Evolutionary conservation across 2,113 vertebrate species (phyloP).

Genomic region (Nymphicus hollandicus): DNA sequence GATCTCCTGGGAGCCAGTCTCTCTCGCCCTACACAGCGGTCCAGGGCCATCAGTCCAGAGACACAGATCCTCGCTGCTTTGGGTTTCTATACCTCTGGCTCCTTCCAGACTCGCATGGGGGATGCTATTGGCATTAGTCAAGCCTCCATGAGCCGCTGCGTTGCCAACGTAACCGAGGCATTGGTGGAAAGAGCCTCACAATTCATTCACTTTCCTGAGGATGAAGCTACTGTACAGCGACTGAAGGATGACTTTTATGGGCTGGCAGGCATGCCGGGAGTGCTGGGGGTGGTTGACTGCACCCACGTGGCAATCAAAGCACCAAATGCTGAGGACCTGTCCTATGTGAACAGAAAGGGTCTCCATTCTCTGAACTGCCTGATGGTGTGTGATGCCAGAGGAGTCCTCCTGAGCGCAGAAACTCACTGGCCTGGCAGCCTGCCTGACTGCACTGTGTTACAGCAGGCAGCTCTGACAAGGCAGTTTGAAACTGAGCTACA

Average conservation of each 20-base stretch:
- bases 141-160: slow-evolving; percentile 96
- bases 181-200: slow-evolving; percentile 89
- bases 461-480: slow-evolving; percentile 80
- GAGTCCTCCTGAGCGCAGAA: slow-evolving; percentile 87
- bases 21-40: slow-evolving; percentile 89
- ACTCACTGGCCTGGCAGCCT: slow-evolving; percentile 90
- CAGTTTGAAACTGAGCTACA: slow-evolving; percentile 77
- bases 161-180: slow-evolving; percentile 91
- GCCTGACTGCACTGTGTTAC: slow-evolving; percentile 79
- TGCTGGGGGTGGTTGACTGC: slow-evolving; percentile 90
- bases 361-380: slow-evolving; percentile 94
- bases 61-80: slow-evolving; percentile 94
- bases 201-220: slow-evolving; percentile 84
- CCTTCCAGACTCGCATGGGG: slow-evolving; percentile 95
- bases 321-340: slow-evolving; percentile 90
- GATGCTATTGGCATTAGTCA: slow-evolving; percentile 96
- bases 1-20: slow-evolving; percentile 84
- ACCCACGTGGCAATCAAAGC: slow-evolving; percentile 93
- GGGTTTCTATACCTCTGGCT: slow-evolving; percentile 96
- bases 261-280: slow-evolving; percentile 88
- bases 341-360: slow-evolving; percentile 90
- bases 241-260: slow-evolving; percentile 88
- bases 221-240: slow-evolving; percentile 77
- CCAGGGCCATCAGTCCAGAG: slow-evolving; percentile 93
- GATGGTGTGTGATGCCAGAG: slow-evolving; percentile 88